Evolutionary conservation across 2,113 vertebrate genomes (phyloP), one percentile per base, ranked within the genome.

Genomic region (Caretta caretta): DNA sequence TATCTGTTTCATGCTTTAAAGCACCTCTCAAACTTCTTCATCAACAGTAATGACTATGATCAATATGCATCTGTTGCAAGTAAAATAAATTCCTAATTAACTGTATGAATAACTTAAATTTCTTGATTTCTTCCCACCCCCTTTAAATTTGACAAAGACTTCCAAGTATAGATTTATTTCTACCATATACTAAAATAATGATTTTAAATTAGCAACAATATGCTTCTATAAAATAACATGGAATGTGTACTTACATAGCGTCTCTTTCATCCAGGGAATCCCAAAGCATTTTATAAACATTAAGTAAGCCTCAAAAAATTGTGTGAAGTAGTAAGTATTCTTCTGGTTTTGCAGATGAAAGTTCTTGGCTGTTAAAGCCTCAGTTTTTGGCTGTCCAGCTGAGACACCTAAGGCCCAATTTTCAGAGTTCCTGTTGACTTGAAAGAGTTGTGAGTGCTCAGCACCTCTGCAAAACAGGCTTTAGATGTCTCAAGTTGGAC

Each of bases 41-140:
- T 79, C 92, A 51, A 50, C 88, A 53, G 72, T 80, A 96, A 80
- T 29, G 87, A 78, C 90, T n/a, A 0, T 35, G 69, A 81, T 94
- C 87, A 78, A 86, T 19, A 5, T 24, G 56, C 69, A 87, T 53
- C 91, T 86, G 76, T 83, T 83, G 88, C 38, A 84, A 89, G 80
- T 82, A 88, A 65, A 89, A 80, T 12, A 56, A 82, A 12, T 51
- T 90, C 83, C 69, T 84, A 5, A 94, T 93, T 49, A 93, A 87
- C 25, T 85, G 20, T n/a, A 17, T 65, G 53, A 48, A 50, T 80
- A 75, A 88, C 38, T 53, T 2, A 3, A 6, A 14, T 35, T 5
- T 17, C 54, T 42, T 10, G 42, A 2, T 76, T 86, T 80, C 29
- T 84, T 93, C 62, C 53, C 46, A 0, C 13, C 38, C 24, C 0